phyloP scores from a whole-genome alignment of 2,113 vertebrate genomes.

The Melospiza georgiana region DNA sequence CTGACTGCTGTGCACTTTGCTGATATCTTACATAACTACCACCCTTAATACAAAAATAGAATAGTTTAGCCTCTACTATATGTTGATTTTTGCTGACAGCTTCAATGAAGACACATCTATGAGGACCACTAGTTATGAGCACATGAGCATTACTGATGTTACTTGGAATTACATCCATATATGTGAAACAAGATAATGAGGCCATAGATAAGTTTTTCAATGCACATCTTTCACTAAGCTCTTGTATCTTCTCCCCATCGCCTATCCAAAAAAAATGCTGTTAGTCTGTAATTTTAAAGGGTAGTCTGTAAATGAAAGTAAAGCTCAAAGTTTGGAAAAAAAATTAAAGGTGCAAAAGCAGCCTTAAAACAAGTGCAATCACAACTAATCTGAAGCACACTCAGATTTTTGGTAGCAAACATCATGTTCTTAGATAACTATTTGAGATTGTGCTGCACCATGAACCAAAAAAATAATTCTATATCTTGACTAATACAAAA shows the following conservation, averaged over 20 bases:
- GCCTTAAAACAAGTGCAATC: neutral
- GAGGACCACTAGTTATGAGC: neutral
- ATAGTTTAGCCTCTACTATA: neutral
- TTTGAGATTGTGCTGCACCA: neutral
- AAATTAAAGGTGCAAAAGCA: neutral
- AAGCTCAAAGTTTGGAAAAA: neutral
- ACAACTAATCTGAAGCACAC: neutral
- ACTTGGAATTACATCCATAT: neutral
- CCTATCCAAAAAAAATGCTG: neutral
- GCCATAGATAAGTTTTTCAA: neutral
- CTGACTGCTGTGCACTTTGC: neutral
- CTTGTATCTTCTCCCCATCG: accelerated
- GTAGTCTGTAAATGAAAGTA: neutral
- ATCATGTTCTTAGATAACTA: accelerated
- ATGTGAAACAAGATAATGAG: neutral
- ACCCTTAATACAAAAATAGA: neutral
- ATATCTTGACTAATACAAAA: neutral
- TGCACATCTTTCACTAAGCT: neutral
- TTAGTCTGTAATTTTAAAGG: neutral
- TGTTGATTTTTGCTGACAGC: neutral
- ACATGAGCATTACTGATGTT: accelerated
- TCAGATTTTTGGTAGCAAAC: neutral
- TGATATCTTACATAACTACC: neutral
- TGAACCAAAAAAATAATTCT: neutral
- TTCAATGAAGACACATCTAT: neutral